Conservation (phyloP, 1,140 invertebrate species). For the Samia ricini region DNA sequence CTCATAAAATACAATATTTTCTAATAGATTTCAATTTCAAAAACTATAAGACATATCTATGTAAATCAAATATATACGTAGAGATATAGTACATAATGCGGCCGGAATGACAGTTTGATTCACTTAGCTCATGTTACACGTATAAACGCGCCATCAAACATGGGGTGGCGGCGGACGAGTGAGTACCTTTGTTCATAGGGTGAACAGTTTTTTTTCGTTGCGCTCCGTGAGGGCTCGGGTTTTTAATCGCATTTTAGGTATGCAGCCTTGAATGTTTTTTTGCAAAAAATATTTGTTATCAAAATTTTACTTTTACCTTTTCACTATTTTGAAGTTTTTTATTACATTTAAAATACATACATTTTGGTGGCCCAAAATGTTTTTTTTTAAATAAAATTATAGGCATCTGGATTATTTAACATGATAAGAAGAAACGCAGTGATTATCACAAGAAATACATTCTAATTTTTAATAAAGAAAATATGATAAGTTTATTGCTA, state of each 20-base stretch:
- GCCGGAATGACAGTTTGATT: conserved; percentile 75
- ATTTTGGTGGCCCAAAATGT: no score
- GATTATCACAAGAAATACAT: no score
- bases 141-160: conserved; percentile 61
- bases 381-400: no score
- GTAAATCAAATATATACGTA: background rate
- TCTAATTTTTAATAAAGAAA: no score
- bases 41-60: background rate
- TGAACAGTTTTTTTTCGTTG: conserved; percentile 29
- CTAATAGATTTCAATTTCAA: background rate
- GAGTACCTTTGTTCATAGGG: conserved; percentile 29
- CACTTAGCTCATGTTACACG: conserved; percentile 70
- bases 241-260: conserved; percentile 11
- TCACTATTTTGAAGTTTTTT: no score
- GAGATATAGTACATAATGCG: conserved; percentile 50
- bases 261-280: background rate
- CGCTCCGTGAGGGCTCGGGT: background rate
- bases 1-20: no score
- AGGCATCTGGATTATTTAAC: no score
- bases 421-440: no score
- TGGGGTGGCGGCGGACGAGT: conserved; percentile 26
- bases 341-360: no score
- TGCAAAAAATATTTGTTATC: background rate
- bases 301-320: background rate
- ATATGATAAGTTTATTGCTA: no score